phyloP scores from a whole-genome alignment of 2,888 invertebrate genomes.

The Eretmocerus hayati region DNA sequence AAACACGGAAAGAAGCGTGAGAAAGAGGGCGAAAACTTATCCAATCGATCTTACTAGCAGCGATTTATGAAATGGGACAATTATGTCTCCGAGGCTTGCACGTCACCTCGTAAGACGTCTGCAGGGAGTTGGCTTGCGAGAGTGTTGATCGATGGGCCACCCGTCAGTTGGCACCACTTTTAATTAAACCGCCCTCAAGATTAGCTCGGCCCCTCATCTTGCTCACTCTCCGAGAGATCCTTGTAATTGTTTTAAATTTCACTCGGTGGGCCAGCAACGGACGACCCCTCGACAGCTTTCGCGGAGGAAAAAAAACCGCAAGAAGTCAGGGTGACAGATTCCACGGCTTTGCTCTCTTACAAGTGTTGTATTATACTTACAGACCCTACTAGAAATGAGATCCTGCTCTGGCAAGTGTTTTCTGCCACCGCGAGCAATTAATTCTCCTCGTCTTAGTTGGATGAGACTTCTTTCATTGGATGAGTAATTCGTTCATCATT shows the following conservation, averaged over 20 bases:
- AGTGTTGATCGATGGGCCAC: constrained; percentile 47
- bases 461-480: too few species aligned
- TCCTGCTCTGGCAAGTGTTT: too few species aligned
- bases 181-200: constrained; percentile 48
- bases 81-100: constrained; percentile 7
- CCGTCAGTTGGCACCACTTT: constrained; percentile 48
- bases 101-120: constrained; percentile 22
- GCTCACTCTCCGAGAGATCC: constrained; percentile 27
- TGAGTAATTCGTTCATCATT: too few species aligned
- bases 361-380: too few species aligned
- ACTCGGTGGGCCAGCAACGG: constrained; percentile 23
- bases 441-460: too few species aligned
- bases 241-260: constrained; percentile 48
- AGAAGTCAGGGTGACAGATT: constrained; percentile 43
- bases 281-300: constrained; percentile 30
- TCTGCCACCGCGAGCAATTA: too few species aligned
- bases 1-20: not conserved
- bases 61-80: constrained; percentile 20
- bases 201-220: constrained; percentile 38
- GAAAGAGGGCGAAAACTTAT: not conserved
- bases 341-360: too few species aligned
- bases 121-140: constrained; percentile 22
- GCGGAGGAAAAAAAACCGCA: constrained; percentile 37
- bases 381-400: too few species aligned
- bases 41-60: constrained; percentile 13